Base-by-base conservation (phyloP, 2,888 invertebrate genomes). In the Andrena minutula region DNA sequence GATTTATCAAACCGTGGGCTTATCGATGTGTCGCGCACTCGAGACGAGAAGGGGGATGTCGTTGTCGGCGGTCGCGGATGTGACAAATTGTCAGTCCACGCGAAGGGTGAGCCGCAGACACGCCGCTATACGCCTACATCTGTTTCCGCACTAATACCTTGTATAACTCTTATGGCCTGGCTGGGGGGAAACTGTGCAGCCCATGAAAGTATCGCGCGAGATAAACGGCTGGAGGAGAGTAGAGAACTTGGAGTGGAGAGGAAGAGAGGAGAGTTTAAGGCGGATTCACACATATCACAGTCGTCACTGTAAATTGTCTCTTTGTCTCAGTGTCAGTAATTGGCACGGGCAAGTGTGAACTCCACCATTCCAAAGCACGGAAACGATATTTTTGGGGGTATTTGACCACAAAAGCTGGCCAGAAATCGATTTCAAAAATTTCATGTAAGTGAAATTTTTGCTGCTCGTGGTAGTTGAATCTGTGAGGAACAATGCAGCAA, bases 1-100 rank as follows among this genome's bases (percentile, higher is more conserved):
- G 91, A 93, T 93, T 92, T 93, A 92, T 93, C 92, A 92, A 91
- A 89, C 41, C 87, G 86, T 86, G 83, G 75, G 87, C 88, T 89
- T 89, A 90, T 90, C 89, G 88, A 86, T 85, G 86, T 82, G 87
- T 87, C 77, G 85, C 74, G 82, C 35, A 69, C 61, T 79, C 74
- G 56, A 30, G 65, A 65, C 69, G 60, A 69, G 60, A 79, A 79
- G 35, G 75, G 51, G 82, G 82, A 73, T 79, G 72, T 72, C 68
- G 75, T 82, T 86, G 85, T 80, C 80, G 79, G 73, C 77, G 81
- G 74, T 75, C 83, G 85, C 86, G 87, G 83, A 83, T 86, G 90
- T 92, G 91, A 90, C 91, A 91, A 92, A 91, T 91, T 90, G 91
- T 91, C 88, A 66, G 81, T 72, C 74, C 75, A 76, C 83, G 51